These are phyloP conservation scores for Alcis repandata DNA, from an alignment of 2,888 invertebrate genomes.

Conservation along the genomic window DNA sequence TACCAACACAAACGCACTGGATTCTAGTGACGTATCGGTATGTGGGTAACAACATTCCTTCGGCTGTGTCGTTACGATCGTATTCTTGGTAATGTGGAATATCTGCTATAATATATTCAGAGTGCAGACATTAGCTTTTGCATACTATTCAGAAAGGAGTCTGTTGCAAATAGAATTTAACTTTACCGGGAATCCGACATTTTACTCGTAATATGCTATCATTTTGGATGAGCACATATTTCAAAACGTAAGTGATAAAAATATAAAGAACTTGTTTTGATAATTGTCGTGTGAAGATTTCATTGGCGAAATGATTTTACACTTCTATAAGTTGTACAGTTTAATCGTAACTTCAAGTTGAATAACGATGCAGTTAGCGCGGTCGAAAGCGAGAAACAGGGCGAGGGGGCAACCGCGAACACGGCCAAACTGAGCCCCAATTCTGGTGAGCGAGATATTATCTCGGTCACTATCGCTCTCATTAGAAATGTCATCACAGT, in stretches of 20 bases:
- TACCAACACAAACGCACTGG: slow-evolving; percentile 49
- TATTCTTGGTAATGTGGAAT: slow-evolving; percentile 37
- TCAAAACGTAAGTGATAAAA: too few species aligned
- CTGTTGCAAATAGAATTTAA: not conserved
- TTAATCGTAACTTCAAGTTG: too few species aligned
- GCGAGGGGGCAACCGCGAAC: slow-evolving; percentile 52
- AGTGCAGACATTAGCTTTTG: slow-evolving; percentile 16
- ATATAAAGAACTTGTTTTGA: too few species aligned
- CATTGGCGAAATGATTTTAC: too few species aligned
- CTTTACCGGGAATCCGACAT: not conserved
- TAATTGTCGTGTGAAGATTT: too few species aligned
- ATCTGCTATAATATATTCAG: slow-evolving; percentile 34
- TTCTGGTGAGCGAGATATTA: too few species aligned
- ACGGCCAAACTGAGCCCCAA: slow-evolving; percentile 46
- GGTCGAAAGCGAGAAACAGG: slow-evolving; percentile 64
- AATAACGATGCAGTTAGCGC: slow-evolving; percentile 48
- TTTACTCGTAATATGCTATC: not conserved
- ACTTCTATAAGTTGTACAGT: too few species aligned
- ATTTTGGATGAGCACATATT: not conserved
- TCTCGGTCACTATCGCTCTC: too few species aligned
- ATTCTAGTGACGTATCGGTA: slow-evolving; percentile 42
- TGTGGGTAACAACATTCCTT: slow-evolving; percentile 39
- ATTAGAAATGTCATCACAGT: too few species aligned
- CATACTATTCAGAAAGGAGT: slow-evolving; percentile 21
- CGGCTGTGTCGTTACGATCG: slow-evolving; percentile 29